Base-by-base conservation (phyloP, 1,140 invertebrate species). In the Drosophila parabipectinata region DNA sequence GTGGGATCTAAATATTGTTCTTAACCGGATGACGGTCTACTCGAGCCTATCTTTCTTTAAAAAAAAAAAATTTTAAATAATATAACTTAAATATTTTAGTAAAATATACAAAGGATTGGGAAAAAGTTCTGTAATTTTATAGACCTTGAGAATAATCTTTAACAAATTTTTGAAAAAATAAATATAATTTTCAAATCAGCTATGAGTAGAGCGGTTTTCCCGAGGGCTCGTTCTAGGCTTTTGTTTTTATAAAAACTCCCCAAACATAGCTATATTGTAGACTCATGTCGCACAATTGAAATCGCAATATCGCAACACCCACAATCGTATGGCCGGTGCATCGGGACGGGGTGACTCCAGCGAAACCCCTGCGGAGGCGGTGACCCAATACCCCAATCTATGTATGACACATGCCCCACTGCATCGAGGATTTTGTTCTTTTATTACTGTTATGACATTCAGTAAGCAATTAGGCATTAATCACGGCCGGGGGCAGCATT, bases 391-490 rank as follows among this genome's bases (percentile, higher is more conserved):
- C 34, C 34, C 34, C 34, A 37, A 37, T 69, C 67, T 69, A 83
- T 82, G 69, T 69, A 83, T 82, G 69, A 83, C 68, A 87, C 61
- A 69, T 78, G 68, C 26, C 0, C 5, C 26, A 3, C 80, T 82
- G 78, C 78, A 79, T 64, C 62, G 80, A 72, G 82, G 82, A 52
- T 74, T 76, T 55, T 21, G 72, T 54, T 68, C 41, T 75, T 67
- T 68, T 58, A 87, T 85, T 87, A 85, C 82, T 85, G 78, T 87
- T 85, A 85, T 85, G 83, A 85, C 82, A 85, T 87, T 85, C 83
- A 85, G 76, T 79, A 79, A 78, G 78, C 82, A 85, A 85, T 85
- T 85, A 79, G 78, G 78, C 79, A 85, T 85, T 87, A 85, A 85
- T 85, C 82, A 85, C 72, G 59, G 68, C 64, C 57, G 60, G 51